Evolutionary conservation across 2,888 invertebrate species (phyloP), one percentile per base, ranked within the genome.

Genomic region (Rhagonycha lutea): DNA sequence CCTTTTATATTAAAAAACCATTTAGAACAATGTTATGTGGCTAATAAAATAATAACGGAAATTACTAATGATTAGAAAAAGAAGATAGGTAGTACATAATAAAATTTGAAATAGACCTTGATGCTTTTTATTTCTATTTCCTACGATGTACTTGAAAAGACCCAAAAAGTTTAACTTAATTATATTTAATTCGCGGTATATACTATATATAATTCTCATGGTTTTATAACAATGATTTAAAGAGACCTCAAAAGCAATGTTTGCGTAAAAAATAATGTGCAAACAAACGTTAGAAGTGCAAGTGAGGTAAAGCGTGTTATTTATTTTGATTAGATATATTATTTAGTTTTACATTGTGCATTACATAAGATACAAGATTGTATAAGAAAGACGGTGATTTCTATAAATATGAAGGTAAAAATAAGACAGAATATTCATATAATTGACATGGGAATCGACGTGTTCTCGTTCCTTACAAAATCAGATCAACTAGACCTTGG

Each of bases 361-460:
- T 82, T 82, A 79, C 81, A 80, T 80, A 82, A 82, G 75, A 69
- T 74, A 77, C 79, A 79, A 79, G 81, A 76, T 80, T 74, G 81
- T 79, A 79, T 72, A 79, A 82, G 77, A 81, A 79, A 81, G 80
- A 80, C 71, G 74, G 76, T 75, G 71, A 78, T 76, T 80, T 78
- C 78, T 81, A 76, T 79, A 81, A 80, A 77, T 75, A 70, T 71
- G 61, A 75, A 75, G 70, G 73, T 65, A 69, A 76, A 70, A 32
- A 78, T 76, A 78, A 76, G 76, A 74, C 70, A 72, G 70, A 69
- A 69, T 74, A 68, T 80, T 80, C 76, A 76, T 79, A 79, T 85
- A 85, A 86, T 85, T 85, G 85, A 85, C 85, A 86, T 86, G 86
- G 85, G 86, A 86, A 86, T 84, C 82, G 80, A 78, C 76, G 81